Conservation (phyloP, 2,113 vertebrate genomes). For the Ictalurus punctatus region DNA sequence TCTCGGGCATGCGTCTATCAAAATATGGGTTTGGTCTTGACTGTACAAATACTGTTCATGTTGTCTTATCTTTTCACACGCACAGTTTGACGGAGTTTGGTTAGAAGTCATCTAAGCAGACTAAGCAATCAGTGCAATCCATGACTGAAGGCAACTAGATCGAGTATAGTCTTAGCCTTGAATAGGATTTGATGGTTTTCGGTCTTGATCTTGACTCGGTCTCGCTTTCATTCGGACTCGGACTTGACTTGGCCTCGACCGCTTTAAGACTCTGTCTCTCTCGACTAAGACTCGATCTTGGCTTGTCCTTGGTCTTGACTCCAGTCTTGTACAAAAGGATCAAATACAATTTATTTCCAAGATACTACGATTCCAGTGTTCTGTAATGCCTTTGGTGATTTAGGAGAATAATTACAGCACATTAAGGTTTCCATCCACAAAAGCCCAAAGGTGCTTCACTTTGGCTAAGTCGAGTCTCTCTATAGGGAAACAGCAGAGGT, state of each 20-base stretch:
- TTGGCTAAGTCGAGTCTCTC: constrained; percentile 9
- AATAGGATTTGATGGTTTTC: neutral
- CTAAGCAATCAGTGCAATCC: neutral
- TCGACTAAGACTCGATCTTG: neutral
- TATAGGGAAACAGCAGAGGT: constrained; percentile 3
- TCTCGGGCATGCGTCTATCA: neutral
- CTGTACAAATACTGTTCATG: neutral
- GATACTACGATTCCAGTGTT: neutral
- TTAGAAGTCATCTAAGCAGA: neutral
- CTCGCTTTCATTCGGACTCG: neutral
- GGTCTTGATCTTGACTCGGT: neutral
- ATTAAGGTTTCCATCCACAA: constrained; percentile 16
- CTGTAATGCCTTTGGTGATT: constrained; percentile 9
- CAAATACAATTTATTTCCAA: neutral
- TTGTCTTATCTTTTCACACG: neutral
- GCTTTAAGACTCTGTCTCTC: neutral
- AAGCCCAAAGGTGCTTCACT: neutral
- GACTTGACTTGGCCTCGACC: neutral
- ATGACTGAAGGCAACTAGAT: neutral
- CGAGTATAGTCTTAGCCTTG: neutral
- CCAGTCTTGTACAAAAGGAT: neutral
- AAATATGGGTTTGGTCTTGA: neutral
- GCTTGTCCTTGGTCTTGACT: neutral
- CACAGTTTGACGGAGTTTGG: neutral
- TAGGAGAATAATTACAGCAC: constrained; percentile 30